These are phyloP conservation scores for Phortica variegata DNA, from an alignment of 1,140 invertebrate genomes.

Conservation along the genomic window DNA sequence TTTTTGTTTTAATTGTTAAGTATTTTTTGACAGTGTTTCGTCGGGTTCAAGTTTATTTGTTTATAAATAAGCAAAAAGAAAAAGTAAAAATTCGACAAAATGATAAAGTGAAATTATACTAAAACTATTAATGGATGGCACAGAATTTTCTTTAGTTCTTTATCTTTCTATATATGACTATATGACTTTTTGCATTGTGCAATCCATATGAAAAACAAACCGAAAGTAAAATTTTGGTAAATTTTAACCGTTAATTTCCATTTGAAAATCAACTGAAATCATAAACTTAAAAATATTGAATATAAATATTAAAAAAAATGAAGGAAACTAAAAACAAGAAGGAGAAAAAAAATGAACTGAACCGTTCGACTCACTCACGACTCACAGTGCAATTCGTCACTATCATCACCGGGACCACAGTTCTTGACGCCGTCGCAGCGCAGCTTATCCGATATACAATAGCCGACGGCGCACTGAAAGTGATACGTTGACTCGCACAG, in stretches of 20 bases:
- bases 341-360: conserved; percentile 56
- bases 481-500: conserved; percentile 56
- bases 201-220: conserved; percentile 21
- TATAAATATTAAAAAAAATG: conserved; percentile 13
- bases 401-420: conserved; percentile 76
- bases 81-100: conserved; percentile 14
- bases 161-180: too few relatives aligned
- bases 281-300: conserved; percentile 26
- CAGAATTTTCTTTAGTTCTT: conserved; percentile 12
- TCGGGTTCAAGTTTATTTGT: conserved; percentile 54
- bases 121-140: conserved; percentile 12
- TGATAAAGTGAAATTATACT: conserved; percentile 26
- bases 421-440: conserved; percentile 78
- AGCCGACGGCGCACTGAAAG: conserved; percentile 62
- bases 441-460: conserved; percentile 77
- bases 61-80: conserved; percentile 21
- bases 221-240: conserved; percentile 14
- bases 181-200: too few relatives aligned
- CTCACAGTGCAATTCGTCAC: conserved; percentile 83
- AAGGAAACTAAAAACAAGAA: conserved; percentile 27
- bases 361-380: conserved; percentile 60
- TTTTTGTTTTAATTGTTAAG: conserved; percentile 19
- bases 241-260: conserved; percentile 19
- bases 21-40: conserved; percentile 50
- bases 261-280: conserved; percentile 35